Base-by-base conservation (phyloP, 2,888 invertebrate species). In the Lithophane semibrunnea region DNA sequence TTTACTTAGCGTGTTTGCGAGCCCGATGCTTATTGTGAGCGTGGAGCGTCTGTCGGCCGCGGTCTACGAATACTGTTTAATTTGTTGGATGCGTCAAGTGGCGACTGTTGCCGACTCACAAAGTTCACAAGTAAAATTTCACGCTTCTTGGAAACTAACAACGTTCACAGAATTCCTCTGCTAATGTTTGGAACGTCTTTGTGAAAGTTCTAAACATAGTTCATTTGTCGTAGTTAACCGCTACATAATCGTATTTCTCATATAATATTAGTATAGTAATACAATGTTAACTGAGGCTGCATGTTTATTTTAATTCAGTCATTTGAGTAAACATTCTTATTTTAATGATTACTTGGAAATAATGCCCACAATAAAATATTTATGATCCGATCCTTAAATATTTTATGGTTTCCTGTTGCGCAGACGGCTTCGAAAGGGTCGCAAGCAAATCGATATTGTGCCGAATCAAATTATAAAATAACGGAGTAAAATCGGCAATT, bases 11-110 rank as follows among this genome's bases (percentile, higher is more conserved):
- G 85, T 93, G 93, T 94, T 93, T 93, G 92, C 89, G 78, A 89
- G 90, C 83, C 86, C 91, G 88, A 91, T 92, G 94, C 93, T 93
- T 94, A 94, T 94, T 94, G 94, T 93, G 91, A 90, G 86, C 88
- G 89, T 71, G 92, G 91, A 90, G 86, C 88, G 90, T 83, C 86
- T 85, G 88, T 82, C 83, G 73, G 86, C 81, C 86, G 85, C 82
- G 76, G 89, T 87, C 86, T 86, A 82, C 86, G 88, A 89, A 90
- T 89, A 91, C 89, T 89, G 90, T 91, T 91, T 91, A 90, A 92
- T 92, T 89, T 91, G 89, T 89, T 88, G 88, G 88, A 88, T 89
- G 87, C 88, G 84, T 86, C 86, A 84, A 87, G 88, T 84, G 87
- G 82, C 79, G 80, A 73, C 65, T 76, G 79, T 73, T 66, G 56